A percentile compares a stretch with the other conserved stretches of the same genome.
phyloP scores from a whole-genome alignment of 2,113 vertebrate genomes.

The Lagopus leucura region DNA sequence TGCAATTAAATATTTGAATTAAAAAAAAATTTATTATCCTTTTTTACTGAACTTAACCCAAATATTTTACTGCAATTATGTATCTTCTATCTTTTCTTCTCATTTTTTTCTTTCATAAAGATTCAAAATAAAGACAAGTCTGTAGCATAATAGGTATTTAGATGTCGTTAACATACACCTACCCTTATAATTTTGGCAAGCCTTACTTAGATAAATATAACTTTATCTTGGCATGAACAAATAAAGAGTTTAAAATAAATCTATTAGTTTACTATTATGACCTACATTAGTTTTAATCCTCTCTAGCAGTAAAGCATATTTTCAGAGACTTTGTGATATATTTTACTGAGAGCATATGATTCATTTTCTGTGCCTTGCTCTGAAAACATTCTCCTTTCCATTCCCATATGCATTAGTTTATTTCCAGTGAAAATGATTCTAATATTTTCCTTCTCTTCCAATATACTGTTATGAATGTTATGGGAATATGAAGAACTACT shows the following conservation, averaged over 20 bases:
- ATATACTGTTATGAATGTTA: background rate
- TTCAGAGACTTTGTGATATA: background rate
- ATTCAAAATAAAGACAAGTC: background rate
- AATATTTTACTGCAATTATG: background rate
- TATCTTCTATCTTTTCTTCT: background rate
- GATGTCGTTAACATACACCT: background rate
- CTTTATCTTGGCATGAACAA: background rate
- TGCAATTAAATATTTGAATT: no score
- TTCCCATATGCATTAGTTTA: background rate
- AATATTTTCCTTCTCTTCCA: slow-evolving; percentile 1
- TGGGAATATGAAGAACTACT: background rate
- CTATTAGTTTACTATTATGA: background rate
- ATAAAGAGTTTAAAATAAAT: background rate
- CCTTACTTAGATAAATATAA: background rate
- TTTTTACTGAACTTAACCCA: background rate
- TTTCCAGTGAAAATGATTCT: background rate
- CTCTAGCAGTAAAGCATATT: background rate
- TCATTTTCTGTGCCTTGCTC: background rate
- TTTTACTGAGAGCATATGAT: background rate
- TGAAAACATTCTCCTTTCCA: background rate
- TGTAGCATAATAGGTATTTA: background rate
- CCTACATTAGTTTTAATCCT: background rate
- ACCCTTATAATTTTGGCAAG: background rate
- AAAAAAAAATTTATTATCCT: no score
- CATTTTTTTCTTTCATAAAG: background rate